phyloP scores from a whole-genome alignment of 2,797 vertebrate species.

The Rhodeus uyekii region DNA sequence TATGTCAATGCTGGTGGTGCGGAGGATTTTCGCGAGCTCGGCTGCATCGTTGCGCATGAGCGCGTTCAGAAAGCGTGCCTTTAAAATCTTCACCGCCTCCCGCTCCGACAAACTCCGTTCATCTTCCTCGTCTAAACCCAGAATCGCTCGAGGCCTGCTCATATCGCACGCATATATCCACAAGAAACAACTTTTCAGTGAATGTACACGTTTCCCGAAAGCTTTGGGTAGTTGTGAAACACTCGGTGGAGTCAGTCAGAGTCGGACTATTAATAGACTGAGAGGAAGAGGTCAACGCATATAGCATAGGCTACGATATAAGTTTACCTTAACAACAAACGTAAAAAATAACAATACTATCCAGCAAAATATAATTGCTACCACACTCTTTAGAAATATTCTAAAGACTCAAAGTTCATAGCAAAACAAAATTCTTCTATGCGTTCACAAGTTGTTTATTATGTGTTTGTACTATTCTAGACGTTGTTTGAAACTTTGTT shows the following conservation, averaged over 20 bases:
- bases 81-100: constrained; percentile 73
- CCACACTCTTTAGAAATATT: neutral
- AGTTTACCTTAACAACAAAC: neutral
- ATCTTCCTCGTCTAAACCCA: constrained; percentile 57
- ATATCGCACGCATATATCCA: neutral
- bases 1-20: constrained; percentile 82
- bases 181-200: neutral
- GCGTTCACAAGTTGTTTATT: neutral
- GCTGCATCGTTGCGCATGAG: constrained; percentile 82
- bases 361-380: neutral
- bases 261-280: constrained; percentile 74
- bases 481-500: neutral
- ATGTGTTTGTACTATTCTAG: too few relatives aligned
- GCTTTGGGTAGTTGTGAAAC: constrained; percentile 46
- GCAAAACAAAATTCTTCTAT: neutral
- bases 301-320: neutral
- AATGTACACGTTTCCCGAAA: neutral
- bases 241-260: constrained; percentile 54
- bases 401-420: neutral
- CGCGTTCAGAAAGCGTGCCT: constrained; percentile 84
- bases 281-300: constrained; percentile 36
- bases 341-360: neutral
- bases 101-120: constrained; percentile 57
- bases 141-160: constrained; percentile 1
- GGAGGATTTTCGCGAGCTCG: constrained; percentile 81